Evolutionary conservation across 2,113 vertebrate genomes (phyloP).

Genomic region (Eptesicus fuscus): DNA sequence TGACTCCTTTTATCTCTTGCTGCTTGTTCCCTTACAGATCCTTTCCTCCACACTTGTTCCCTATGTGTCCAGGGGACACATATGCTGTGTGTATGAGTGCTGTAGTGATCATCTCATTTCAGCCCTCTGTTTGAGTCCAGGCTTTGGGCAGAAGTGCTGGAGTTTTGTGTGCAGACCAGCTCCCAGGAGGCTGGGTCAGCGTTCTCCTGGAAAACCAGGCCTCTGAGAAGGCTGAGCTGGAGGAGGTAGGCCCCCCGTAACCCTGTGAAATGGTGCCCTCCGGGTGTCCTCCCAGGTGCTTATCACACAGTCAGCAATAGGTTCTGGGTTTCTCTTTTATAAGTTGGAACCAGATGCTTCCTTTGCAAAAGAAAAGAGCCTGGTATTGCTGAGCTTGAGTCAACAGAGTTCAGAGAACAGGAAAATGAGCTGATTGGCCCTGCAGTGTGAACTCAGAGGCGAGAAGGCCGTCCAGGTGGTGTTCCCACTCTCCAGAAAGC

Average conservation of each 20-base stretch:
- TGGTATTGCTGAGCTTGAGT: conserved; percentile 52
- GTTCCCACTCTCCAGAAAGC: not conserved
- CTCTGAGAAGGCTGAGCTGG: conserved; percentile 68
- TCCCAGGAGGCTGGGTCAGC: conserved; percentile 28
- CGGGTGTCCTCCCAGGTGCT: not conserved
- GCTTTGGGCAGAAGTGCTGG: not conserved
- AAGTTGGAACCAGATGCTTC: conserved; percentile 72
- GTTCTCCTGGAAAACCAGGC: conserved; percentile 69
- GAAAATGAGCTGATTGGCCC: conserved; percentile 45
- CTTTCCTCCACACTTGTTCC: not conserved
- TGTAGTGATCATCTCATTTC: not conserved
- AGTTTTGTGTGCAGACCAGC: not conserved
- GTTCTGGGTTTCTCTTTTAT: conserved; percentile 58
- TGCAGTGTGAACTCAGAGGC: not conserved
- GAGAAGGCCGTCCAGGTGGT: not conserved
- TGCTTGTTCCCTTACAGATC: not conserved
- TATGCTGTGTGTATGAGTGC: not conserved
- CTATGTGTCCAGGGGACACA: not conserved
- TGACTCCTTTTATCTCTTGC: not conserved
- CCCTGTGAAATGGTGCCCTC: conserved; percentile 4
- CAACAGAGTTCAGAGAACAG: conserved; percentile 64
- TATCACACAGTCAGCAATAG: conserved; percentile 31
- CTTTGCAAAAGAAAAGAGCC: conserved; percentile 60
- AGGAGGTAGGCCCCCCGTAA: not conserved
- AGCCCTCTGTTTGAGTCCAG: not conserved